phyloP scores from a whole-genome alignment of 2,113 vertebrate species.

The Corythornis vintsioides region DNA sequence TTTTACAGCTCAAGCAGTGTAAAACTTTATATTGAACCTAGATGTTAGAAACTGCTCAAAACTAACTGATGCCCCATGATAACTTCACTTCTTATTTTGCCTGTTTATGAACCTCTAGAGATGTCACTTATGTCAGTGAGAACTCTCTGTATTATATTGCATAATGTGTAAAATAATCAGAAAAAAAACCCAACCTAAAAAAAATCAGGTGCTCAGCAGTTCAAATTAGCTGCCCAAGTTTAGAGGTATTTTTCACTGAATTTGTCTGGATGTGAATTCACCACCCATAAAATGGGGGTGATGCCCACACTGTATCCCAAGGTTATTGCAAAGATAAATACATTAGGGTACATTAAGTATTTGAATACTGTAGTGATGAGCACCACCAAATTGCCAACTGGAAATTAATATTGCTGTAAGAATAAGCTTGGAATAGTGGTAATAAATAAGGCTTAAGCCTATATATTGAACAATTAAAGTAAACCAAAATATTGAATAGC shows the following conservation, averaged over 20 bases:
- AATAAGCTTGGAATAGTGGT: neutral
- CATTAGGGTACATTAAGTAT: neutral
- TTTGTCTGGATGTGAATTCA: neutral
- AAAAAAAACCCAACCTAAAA: neutral
- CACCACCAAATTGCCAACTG: neutral
- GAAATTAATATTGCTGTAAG: neutral
- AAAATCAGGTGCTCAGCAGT: neutral
- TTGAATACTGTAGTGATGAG: neutral
- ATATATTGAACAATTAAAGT: neutral
- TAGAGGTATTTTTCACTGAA: neutral
- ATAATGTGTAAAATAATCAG: neutral
- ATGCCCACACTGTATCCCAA: neutral
- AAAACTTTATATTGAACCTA: neutral
- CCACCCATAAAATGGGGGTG: neutral
- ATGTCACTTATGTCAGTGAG: neutral
- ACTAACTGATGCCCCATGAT: neutral
- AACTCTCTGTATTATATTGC: neutral
- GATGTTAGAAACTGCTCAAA: neutral
- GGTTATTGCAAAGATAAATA: neutral
- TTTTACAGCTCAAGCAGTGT: neutral
- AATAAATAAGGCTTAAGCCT: neutral
- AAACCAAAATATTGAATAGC: neutral
- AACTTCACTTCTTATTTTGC: neutral
- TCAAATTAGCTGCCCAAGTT: neutral
- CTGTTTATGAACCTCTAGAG: neutral